phyloP scores from a whole-genome alignment of 2,888 invertebrate genomes.

The Zygothrica quintamaculata region DNA sequence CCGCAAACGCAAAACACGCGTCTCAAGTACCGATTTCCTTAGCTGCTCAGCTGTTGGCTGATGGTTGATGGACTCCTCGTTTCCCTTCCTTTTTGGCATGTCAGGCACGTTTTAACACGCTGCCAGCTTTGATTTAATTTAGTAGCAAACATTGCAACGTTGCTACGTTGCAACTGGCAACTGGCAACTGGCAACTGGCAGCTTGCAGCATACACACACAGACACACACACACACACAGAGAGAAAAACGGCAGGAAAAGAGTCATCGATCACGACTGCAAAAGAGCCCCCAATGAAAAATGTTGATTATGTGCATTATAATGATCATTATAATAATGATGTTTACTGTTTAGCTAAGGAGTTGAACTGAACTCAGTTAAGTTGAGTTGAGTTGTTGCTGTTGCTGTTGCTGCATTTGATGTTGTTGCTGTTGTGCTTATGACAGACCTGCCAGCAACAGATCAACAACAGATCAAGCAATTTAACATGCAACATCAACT shows the following conservation, averaged over 20 bases:
- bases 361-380: too few species aligned
- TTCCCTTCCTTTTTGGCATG: constrained; percentile 62
- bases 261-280: constrained; percentile 70
- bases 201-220: constrained; percentile 46
- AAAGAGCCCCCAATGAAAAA: constrained; percentile 26
- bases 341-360: background rate
- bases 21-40: constrained; percentile 76
- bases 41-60: background rate
- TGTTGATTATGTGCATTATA: constrained; percentile 14
- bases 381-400: constrained; percentile 19
- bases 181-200: constrained; percentile 7
- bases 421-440: constrained; percentile 45
- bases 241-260: constrained; percentile 49
- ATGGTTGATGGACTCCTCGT: constrained; percentile 3
- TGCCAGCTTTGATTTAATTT: constrained; percentile 80
- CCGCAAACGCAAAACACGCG: constrained; percentile 61
- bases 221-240: constrained; percentile 1
- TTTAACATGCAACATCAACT: constrained; percentile 64
- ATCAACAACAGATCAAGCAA: constrained; percentile 68
- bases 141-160: constrained; percentile 56
- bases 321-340: constrained; percentile 9
- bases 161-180: constrained; percentile 13
- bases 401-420: too few species aligned
- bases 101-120: constrained; percentile 80
- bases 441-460: constrained; percentile 52